Percentiles rank a stretch among this genome's conserved stretches.
Evolutionary conservation across 2,113 vertebrate genomes (phyloP).

Genomic region (Cryptomyrus ogoouensis): DNA sequence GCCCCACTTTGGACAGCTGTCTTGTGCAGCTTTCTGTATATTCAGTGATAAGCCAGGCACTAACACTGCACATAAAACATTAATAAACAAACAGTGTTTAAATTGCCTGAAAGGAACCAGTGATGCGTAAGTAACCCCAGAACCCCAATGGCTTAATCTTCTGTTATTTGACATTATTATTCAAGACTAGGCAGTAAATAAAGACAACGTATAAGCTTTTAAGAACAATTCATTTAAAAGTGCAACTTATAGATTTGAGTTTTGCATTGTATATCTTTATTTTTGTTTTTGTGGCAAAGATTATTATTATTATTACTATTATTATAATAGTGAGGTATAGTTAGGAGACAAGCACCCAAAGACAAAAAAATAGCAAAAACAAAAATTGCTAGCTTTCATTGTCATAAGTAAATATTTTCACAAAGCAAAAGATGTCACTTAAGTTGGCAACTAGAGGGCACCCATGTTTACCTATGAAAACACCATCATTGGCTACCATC

Average conservation of each 20-base stretch:
- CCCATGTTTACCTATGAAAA: constrained; percentile 42
- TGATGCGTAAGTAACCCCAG: constrained; percentile 56
- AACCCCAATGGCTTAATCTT: constrained; percentile 66
- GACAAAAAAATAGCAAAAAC: not conserved
- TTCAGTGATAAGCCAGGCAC: constrained; percentile 60
- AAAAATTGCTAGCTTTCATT: not conserved
- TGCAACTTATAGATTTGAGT: not conserved
- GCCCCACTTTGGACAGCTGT: constrained; percentile 32
- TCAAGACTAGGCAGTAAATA: constrained; percentile 61
- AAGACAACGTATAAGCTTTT: constrained; percentile 29
- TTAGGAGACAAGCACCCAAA: not conserved
- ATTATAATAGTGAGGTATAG: not conserved
- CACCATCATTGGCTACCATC: constrained; percentile 22
- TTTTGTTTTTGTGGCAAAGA: not conserved
- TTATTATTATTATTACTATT: not conserved
- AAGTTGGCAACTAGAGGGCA: constrained; percentile 60
- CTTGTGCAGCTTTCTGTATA: constrained; percentile 57
- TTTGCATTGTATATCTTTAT: not conserved
- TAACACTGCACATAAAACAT: constrained; percentile 63
- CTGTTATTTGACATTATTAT: constrained; percentile 58
- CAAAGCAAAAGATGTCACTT: constrained; percentile 20
- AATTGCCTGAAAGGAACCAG: constrained; percentile 63
- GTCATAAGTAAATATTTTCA: not conserved
- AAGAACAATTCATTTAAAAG: constrained; percentile 31
- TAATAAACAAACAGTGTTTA: constrained; percentile 77